These are phyloP conservation scores for Tridacna gigas DNA, from an alignment of 2,888 invertebrate species.

Conservation along the genomic window DNA sequence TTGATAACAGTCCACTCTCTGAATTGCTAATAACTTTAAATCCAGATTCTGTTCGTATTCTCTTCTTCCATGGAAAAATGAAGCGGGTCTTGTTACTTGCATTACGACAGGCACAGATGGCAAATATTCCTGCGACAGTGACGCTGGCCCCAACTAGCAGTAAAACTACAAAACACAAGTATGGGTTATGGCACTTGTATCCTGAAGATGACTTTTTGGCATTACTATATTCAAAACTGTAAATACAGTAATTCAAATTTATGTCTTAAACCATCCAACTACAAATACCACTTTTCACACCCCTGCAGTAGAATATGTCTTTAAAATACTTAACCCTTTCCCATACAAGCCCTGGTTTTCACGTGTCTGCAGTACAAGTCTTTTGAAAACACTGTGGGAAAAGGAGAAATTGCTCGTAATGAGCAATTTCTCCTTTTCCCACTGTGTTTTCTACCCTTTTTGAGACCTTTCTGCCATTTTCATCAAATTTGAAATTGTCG, in stretches of 20 bases:
- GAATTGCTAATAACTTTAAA: constrained; percentile 16
- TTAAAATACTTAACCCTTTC: not conserved
- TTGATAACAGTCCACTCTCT: constrained; percentile 7
- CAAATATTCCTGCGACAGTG: constrained; percentile 47
- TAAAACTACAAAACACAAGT: constrained; percentile 51
- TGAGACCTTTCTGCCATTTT: too few relatives aligned
- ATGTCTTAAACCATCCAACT: too few relatives aligned
- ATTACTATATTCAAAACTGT: too few relatives aligned
- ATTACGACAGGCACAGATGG: constrained; percentile 61
- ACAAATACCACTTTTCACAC: too few relatives aligned
- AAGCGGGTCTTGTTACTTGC: constrained; percentile 45
- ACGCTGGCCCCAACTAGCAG: constrained; percentile 52
- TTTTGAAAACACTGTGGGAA: not conserved
- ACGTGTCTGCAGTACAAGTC: not conserved
- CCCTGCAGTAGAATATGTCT: too few relatives aligned
- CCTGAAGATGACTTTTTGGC: too few relatives aligned
- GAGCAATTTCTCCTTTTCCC: too few relatives aligned
- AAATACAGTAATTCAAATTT: too few relatives aligned
- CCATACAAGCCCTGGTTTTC: not conserved
- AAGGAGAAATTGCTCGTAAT: not conserved
- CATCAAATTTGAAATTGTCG: too few relatives aligned
- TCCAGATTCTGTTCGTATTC: constrained; percentile 20
- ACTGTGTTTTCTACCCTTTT: too few relatives aligned
- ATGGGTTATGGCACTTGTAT: too few relatives aligned
- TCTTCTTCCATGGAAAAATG: constrained; percentile 30